phyloP scores from a whole-genome alignment of 2,113 vertebrate genomes.

The Galemys pyrenaicus region DNA sequence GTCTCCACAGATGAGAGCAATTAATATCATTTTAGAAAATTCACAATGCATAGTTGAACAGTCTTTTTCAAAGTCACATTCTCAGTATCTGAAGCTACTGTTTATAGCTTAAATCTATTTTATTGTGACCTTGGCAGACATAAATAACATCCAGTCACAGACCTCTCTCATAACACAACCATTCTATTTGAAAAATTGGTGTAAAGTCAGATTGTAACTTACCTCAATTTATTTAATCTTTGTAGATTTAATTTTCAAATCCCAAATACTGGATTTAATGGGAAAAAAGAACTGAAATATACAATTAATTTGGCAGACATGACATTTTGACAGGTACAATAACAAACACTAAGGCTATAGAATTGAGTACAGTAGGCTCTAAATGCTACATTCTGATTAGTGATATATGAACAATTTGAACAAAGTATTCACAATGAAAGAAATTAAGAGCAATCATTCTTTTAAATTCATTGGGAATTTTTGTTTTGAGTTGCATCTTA shows the following conservation, averaged over 20 bases:
- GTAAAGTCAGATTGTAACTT: neutral
- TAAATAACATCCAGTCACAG: neutral
- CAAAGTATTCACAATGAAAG: neutral
- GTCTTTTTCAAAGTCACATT: neutral
- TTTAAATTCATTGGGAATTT: neutral
- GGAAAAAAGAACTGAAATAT: neutral
- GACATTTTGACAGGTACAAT: neutral
- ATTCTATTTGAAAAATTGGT: neutral
- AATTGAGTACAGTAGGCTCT: neutral
- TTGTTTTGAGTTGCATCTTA: neutral
- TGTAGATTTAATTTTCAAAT: neutral
- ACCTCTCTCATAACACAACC: neutral
- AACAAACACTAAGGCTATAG: neutral
- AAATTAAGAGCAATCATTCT: neutral
- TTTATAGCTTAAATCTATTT: neutral
- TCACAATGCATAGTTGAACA: neutral
- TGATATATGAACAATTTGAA: neutral
- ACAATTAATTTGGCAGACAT: neutral
- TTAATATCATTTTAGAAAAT: neutral
- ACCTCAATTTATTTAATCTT: conserved; percentile 5
- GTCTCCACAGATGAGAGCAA: neutral
- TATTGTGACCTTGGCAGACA: neutral
- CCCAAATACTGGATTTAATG: neutral
- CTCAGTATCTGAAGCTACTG: neutral
- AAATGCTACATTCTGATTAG: neutral